phyloP scores from a whole-genome alignment of 2,888 invertebrate genomes.

The Phyto melanocephala region DNA sequence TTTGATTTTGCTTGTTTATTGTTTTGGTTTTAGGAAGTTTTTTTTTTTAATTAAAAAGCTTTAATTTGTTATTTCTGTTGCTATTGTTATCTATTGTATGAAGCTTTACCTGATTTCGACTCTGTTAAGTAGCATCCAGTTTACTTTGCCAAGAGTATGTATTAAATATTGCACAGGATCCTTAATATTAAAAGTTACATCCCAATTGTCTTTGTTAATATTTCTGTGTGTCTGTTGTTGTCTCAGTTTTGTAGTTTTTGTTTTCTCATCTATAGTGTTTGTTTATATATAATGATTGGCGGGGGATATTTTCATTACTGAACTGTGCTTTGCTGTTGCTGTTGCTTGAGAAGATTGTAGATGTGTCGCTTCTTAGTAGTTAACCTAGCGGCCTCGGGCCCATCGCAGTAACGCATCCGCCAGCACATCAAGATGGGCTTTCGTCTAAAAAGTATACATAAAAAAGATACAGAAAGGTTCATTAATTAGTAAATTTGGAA shows the following conservation, averaged over 20 bases:
- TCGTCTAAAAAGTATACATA: constrained; percentile 85
- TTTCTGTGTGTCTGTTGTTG: constrained; percentile 39
- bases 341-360: constrained; percentile 19
- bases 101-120: constrained; percentile 26
- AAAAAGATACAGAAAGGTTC: too few relatives aligned
- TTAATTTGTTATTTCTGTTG: constrained; percentile 54
- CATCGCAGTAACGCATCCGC: constrained; percentile 95
- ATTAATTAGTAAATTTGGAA: too few relatives aligned
- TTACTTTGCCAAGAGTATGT: constrained; percentile 21
- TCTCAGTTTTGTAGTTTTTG: constrained; percentile 31
- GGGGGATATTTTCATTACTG: constrained; percentile 48
- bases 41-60: constrained; percentile 41
- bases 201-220: constrained; percentile 43
- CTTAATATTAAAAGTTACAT: background rate
- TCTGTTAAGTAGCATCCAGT: background rate
- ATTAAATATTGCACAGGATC: constrained; percentile 47
- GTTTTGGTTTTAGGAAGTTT: constrained; percentile 44
- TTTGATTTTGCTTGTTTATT: constrained; percentile 56
- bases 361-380: constrained; percentile 23
- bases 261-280: background rate
- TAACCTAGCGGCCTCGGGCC: constrained; percentile 92
- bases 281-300: constrained; percentile 42
- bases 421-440: constrained; percentile 95
- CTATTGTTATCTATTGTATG: constrained; percentile 28
- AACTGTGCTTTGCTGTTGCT: constrained; percentile 45